These are phyloP conservation scores for Rhabdomys pumilio DNA, from an alignment of 2,797 vertebrate genomes.

Conservation along the genomic window DNA sequence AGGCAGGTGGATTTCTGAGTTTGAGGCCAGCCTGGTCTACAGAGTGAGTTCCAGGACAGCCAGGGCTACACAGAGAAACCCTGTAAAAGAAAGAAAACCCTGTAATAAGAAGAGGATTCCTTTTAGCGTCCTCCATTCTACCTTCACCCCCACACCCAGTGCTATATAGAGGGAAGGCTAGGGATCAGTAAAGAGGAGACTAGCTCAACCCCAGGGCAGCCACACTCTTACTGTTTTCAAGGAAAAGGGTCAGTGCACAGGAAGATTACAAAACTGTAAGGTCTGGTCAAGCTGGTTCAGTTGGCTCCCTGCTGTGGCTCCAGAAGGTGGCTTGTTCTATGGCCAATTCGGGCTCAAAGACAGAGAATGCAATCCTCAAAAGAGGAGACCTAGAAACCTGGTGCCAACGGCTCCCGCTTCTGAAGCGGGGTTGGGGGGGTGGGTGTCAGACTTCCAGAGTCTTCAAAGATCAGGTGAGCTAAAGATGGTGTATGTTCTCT, in stretches of 20 bases:
- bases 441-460: constrained; percentile 44
- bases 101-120: not conserved
- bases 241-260: constrained; percentile 40
- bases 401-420: constrained; percentile 30
- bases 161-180: not conserved
- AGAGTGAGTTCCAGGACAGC: too few relatives aligned
- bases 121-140: not conserved
- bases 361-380: constrained; percentile 66
- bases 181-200: not conserved
- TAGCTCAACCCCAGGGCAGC: not conserved
- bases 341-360: constrained; percentile 74
- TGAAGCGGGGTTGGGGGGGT: constrained; percentile 1
- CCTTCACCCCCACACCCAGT: too few relatives aligned
- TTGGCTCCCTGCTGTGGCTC: constrained; percentile 61
- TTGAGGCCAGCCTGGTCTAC: too few relatives aligned
- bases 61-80: too few relatives aligned
- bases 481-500: constrained; percentile 42
- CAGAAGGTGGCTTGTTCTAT: constrained; percentile 61
- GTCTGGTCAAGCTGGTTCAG: constrained; percentile 53
- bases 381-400: constrained; percentile 74
- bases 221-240: not conserved
- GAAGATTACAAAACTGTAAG: constrained; percentile 58
- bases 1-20: too few relatives aligned
- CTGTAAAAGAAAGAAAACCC: not conserved
- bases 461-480: not conserved